A percentile compares a stretch with the other conserved stretches of the same genome.
Evolutionary conservation across 1,140 invertebrate species (phyloP).

Genomic region (Laupala kohalensis): DNA sequence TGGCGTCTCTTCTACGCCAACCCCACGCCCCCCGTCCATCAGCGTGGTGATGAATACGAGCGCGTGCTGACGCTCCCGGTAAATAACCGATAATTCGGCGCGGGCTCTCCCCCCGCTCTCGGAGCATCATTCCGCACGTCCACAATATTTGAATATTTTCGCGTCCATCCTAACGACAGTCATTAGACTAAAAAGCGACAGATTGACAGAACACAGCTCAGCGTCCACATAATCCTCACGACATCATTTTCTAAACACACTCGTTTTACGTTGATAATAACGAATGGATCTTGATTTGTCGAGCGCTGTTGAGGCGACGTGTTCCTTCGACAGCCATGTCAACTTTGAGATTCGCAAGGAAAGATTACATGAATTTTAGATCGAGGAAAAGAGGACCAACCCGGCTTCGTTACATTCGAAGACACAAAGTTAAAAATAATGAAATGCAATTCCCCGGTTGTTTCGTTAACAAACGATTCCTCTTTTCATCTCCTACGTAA

Average conservation of each 20-base stretch:
- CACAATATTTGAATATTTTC: not conserved
- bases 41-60: not conserved
- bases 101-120: not conserved
- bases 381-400: no score
- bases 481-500: no score
- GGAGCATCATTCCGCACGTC: not conserved
- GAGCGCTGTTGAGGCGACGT: no score
- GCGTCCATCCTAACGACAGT: not conserved
- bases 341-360: no score
- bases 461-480: no score
- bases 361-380: no score
- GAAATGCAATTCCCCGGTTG: no score
- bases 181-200: not conserved
- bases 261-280: no score
- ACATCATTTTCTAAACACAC: not conserved
- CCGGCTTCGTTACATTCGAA: no score
- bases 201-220: not conserved
- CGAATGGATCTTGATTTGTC: no score
- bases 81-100: not conserved
- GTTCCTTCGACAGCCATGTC: no score
- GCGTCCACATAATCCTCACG: not conserved
- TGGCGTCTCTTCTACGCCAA: not conserved
- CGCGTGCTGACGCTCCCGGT: not conserved
- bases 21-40: not conserved
- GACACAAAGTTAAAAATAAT: no score